These are phyloP conservation scores for Oncorhynchus kisutch DNA, from an alignment of 2,113 vertebrate species.

Conservation along the genomic window DNA sequence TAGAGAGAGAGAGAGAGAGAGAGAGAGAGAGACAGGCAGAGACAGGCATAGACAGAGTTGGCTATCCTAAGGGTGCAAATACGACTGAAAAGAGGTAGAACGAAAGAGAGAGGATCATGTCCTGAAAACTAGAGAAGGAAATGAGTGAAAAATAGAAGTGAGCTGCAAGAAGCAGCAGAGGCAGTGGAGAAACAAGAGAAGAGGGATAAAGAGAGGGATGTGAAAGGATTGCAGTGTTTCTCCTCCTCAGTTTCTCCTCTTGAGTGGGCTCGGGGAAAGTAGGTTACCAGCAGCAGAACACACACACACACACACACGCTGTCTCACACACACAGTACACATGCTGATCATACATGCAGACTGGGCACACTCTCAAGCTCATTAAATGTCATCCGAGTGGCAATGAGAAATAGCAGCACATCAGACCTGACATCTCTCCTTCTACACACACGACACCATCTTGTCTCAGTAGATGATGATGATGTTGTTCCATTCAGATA, in stretches of 20 bases:
- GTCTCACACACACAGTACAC: background rate
- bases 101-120: constrained; percentile 1
- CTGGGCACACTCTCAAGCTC: no score
- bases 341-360: no score
- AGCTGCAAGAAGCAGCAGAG: background rate
- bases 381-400: no score
- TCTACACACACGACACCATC: background rate
- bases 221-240: constrained; percentile 9
- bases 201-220: background rate
- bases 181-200: background rate
- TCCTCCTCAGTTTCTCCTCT: background rate
- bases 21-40: background rate
- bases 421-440: no score
- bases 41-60: background rate
- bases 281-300: background rate
- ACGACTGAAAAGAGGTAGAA: background rate
- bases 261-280: constrained; percentile 7
- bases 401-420: no score
- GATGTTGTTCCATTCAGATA: no score
- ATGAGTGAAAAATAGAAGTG: background rate
- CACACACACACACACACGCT: no score
- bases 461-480: background rate
- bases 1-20: no score
- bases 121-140: constrained; percentile 14
- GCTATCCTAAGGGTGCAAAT: no score